phyloP scores from a whole-genome alignment of 2,888 invertebrate genomes.

The Philaethria dido region DNA sequence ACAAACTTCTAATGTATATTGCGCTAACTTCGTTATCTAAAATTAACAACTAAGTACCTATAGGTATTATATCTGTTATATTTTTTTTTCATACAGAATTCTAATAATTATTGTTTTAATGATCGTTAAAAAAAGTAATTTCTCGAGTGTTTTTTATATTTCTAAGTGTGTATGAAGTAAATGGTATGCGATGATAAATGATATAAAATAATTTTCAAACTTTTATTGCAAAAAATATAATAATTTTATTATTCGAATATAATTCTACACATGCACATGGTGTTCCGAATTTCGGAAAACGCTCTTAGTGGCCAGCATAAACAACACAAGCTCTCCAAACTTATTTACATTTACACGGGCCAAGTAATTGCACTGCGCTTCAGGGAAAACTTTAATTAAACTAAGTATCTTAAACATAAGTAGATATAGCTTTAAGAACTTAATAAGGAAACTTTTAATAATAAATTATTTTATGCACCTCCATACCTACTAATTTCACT shows the following conservation, averaged over 20 bases:
- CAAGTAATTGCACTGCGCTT: slow-evolving; percentile 81
- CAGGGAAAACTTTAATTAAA: slow-evolving; percentile 82
- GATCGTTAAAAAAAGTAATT: too few species aligned
- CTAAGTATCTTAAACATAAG: slow-evolving; percentile 75
- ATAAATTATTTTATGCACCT: slow-evolving; percentile 52
- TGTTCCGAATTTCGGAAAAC: slow-evolving; percentile 51
- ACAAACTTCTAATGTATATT: slow-evolving; percentile 35
- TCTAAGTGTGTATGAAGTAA: too few species aligned
- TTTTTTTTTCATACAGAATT: too few species aligned
- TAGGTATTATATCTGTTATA: neutral
- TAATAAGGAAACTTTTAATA: slow-evolving; percentile 76
- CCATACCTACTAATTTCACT: neutral
- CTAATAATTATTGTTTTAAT: too few species aligned
- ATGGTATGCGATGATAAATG: neutral
- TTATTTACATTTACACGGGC: slow-evolving; percentile 82
- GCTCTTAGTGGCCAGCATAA: slow-evolving; percentile 64
- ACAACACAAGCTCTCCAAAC: slow-evolving; percentile 73
- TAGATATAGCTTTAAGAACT: slow-evolving; percentile 65
- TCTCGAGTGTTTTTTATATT: too few species aligned
- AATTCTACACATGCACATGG: slow-evolving; percentile 1
- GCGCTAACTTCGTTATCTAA: slow-evolving; percentile 27
- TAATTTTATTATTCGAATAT: neutral
- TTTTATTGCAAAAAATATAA: neutral
- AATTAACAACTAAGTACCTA: slow-evolving; percentile 18
- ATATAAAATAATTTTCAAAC: neutral